Evolutionary conservation across 2,113 vertebrate species (phyloP), one percentile per base, ranked within the genome.

Genomic region (Dromiciops gliroides): DNA sequence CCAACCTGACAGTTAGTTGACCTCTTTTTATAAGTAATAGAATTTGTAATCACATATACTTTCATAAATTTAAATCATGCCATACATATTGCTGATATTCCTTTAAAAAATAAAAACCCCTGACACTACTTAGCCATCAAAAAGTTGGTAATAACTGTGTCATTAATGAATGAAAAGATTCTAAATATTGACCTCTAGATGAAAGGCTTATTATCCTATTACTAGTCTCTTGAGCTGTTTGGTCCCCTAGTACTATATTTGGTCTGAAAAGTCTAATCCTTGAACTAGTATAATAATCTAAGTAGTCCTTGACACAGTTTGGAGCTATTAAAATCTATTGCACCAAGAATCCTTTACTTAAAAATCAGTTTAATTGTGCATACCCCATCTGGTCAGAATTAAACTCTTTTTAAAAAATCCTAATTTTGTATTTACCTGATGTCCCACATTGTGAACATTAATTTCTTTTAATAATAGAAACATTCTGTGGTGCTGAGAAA

Each of bases 301-400:
- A 28, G 0, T 95, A 97, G 97, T 97, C 97, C 97, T 97, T 97
- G 96, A 98, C 94, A 97, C 90, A 98, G 93, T 97, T 97, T 97
- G 94, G 96, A 97, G 51, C 0, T 25, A 97, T 97, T 98, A 97
- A 90, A 90, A 95, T 97, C 93, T 96, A 92, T 97, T 96, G 96
- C 95, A 95, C 98, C 96, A 97, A 96, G 95, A 97, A 96, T 97
- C 97, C 93, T 97, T 97, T 97, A 98, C 97, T 98, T 96, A 98
- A 44, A 97, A 96, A 97, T 95, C 97, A 96, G 92, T 97, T 97
- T 97, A 97, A 96, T 97, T 97, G 94, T 96, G 53, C 91, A 26
- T 95, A 92, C 44, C n/a, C 91, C 98, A 97, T 98, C 97, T 97
- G 98, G 97, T 98, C 12, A 2, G 92, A 75, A 97, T 97, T 98